Percentiles rank a stretch among this genome's conserved stretches.
These are phyloP conservation scores for Cheilinus undulatus DNA, from an alignment of 2,113 vertebrate genomes.

Conservation along the genomic window DNA sequence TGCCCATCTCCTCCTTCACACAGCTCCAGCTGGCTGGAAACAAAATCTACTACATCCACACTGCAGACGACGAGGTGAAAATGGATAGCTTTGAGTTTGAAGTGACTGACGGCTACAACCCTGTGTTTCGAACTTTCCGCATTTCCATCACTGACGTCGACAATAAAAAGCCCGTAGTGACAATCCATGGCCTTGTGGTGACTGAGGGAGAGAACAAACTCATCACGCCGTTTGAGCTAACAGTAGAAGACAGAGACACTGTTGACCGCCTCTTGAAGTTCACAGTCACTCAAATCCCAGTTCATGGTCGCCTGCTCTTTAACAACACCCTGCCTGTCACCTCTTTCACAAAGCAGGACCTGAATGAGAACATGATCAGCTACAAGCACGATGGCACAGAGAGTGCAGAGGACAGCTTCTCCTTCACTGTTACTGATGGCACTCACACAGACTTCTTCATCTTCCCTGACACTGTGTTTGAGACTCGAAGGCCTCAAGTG, in stretches of 20 bases:
- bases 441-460: slow-evolving; percentile 94
- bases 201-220: slow-evolving; percentile 91
- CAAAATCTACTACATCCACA: slow-evolving; percentile 96
- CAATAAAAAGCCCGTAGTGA: slow-evolving; percentile 95
- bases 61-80: slow-evolving; percentile 93
- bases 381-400: slow-evolving; percentile 94
- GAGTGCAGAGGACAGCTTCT: slow-evolving; percentile 91
- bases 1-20: slow-evolving; percentile 91
- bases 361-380: slow-evolving; percentile 95
- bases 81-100: slow-evolving; percentile 98
- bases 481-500: slow-evolving; percentile 90
- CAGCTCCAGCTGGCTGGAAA: slow-evolving; percentile 95
- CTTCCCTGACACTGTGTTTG: slow-evolving; percentile 92
- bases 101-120: slow-evolving; percentile 95
- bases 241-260: slow-evolving; percentile 93
- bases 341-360: slow-evolving; percentile 93
- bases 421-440: slow-evolving; percentile 94
- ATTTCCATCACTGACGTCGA: slow-evolving; percentile 95
- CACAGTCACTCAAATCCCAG: slow-evolving; percentile 89
- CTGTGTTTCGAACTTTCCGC: slow-evolving; percentile 95
- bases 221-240: slow-evolving; percentile 96
- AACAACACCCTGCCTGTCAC: slow-evolving; percentile 86
- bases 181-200: slow-evolving; percentile 87
- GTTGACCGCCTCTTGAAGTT: slow-evolving; percentile 87
- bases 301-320: slow-evolving; percentile 91